Conservation (phyloP, 2,888 invertebrate species). For the Dendrolimus pini region DNA sequence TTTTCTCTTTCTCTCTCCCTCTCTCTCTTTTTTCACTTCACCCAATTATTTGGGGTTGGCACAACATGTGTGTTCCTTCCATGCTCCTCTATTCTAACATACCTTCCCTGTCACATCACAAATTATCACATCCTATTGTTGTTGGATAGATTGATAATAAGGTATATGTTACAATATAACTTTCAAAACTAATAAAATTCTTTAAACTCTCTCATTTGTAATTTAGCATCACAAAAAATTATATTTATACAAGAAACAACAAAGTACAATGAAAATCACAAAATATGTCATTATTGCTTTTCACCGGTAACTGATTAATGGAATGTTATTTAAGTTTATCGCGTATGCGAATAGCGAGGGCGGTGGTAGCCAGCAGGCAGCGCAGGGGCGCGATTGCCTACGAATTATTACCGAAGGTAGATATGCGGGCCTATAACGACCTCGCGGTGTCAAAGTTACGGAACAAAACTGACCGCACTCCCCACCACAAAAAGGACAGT, state of each 20-base stretch:
- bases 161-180: too few relatives aligned
- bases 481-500: conserved; percentile 59
- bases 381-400: conserved; percentile 34
- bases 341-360: neutral
- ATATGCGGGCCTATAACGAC: conserved; percentile 52
- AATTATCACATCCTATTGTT: too few relatives aligned
- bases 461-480: conserved; percentile 67
- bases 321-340: neutral
- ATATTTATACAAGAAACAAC: neutral
- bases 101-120: too few relatives aligned
- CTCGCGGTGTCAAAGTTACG: conserved; percentile 76
- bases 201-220: neutral
- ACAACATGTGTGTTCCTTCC: too few relatives aligned
- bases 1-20: too few relatives aligned
- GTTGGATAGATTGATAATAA: too few relatives aligned
- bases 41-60: too few relatives aligned
- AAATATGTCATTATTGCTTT: too few relatives aligned
- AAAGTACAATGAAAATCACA: too few relatives aligned
- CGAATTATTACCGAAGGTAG: conserved; percentile 46
- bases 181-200: neutral
- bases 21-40: too few relatives aligned
- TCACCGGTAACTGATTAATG: neutral
- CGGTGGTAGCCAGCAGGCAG: conserved; percentile 18
- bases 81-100: too few relatives aligned
- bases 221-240: neutral